Evolutionary conservation across 1,140 invertebrate genomes (phyloP), one percentile per base, ranked within the genome.

Genomic region (Pachypsylla venusta): DNA sequence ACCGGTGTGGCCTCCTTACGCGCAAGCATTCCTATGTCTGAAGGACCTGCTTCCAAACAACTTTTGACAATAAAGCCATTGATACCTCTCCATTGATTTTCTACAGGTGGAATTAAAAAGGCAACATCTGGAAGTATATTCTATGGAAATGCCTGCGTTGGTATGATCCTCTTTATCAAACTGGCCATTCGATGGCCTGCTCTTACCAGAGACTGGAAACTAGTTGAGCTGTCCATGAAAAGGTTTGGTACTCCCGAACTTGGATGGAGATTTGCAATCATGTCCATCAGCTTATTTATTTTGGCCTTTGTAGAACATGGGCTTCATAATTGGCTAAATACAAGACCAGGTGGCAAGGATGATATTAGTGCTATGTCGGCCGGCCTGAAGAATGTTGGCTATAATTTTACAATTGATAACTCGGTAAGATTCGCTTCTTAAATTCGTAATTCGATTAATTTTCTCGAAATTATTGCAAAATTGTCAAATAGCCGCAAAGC

Each of bases 61-160:
- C n/a, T n/a, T n/a, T n/a, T n/a, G n/a, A n/a, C n/a, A n/a, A n/a
- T n/a, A 55, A 55, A 54, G 26, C 20, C n/a, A n/a, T n/a, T n/a
- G n/a, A 39, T 16, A 25, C 42, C n/a, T 48, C 42, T 22, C 22
- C n/a, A 39, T 48, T 40, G 30, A 60, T 59, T 14, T 56, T 42
- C 67, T 64, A 25, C 57, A 76, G 75, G 73, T 26, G 74, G 73
- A 16, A 70, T 76, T 25, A 66, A 67, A 2, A 65, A 70, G 60
- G 74, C 74, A 13, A 76, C 74, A 3, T 70, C 67, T 1, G 75
- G 75, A 14, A 72, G 71, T 5, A 64, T 74, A 39, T 76, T 76
- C 66, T 76, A 76, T 35, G 71, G 71, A 2, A 75, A 76, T 56
- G 71, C 70, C 58, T 64, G 75, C 57, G 22, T 72, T n/a, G 72